Evolutionary conservation across 1,140 invertebrate genomes (phyloP).

Genomic region (Drosophila aff.): DNA sequence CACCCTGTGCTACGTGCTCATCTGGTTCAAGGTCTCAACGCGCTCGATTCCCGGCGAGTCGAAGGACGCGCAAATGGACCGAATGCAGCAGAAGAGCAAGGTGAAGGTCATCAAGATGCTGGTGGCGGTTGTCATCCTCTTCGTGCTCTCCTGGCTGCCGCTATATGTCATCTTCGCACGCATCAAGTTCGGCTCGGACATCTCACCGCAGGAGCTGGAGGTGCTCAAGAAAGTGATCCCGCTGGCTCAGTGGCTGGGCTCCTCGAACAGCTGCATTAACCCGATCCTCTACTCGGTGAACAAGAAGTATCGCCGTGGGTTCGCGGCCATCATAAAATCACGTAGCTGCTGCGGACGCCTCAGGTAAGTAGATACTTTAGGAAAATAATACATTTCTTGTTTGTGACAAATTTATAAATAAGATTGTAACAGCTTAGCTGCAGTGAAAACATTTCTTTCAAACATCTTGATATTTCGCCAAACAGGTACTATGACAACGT

Average conservation of each 20-base stretch:
- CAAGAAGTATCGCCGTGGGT: slow-evolving; percentile 97
- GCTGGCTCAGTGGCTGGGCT: slow-evolving; percentile 97
- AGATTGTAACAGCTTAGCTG: background rate
- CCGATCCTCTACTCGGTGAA: slow-evolving; percentile 98
- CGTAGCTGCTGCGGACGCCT: slow-evolving; percentile 93
- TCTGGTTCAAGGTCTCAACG: slow-evolving; percentile 96
- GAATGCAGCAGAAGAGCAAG: slow-evolving; percentile 96
- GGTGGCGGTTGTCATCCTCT: slow-evolving; percentile 96
- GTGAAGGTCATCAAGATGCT: slow-evolving; percentile 98
- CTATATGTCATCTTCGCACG: slow-evolving; percentile 95
- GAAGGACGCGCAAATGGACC: slow-evolving; percentile 95
- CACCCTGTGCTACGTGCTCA: slow-evolving; percentile 95
- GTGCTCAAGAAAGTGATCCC: slow-evolving; percentile 93
- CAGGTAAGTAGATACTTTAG: slow-evolving; percentile 85
- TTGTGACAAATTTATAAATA: too few species aligned
- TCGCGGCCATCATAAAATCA: slow-evolving; percentile 94
- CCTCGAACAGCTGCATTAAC: slow-evolving; percentile 98
- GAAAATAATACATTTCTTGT: too few species aligned
- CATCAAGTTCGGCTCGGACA: slow-evolving; percentile 90
- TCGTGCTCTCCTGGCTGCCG: slow-evolving; percentile 97
- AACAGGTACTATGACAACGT: slow-evolving; percentile 90
- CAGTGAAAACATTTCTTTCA: background rate
- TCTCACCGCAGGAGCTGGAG: slow-evolving; percentile 88
- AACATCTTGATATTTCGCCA: background rate
- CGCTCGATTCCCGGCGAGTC: slow-evolving; percentile 94